A percentile compares a stretch with the other conserved stretches of the same genome.
These are phyloP conservation scores for Orcinus orca DNA, from an alignment of 2,113 vertebrate genomes.

Conservation along the genomic window DNA sequence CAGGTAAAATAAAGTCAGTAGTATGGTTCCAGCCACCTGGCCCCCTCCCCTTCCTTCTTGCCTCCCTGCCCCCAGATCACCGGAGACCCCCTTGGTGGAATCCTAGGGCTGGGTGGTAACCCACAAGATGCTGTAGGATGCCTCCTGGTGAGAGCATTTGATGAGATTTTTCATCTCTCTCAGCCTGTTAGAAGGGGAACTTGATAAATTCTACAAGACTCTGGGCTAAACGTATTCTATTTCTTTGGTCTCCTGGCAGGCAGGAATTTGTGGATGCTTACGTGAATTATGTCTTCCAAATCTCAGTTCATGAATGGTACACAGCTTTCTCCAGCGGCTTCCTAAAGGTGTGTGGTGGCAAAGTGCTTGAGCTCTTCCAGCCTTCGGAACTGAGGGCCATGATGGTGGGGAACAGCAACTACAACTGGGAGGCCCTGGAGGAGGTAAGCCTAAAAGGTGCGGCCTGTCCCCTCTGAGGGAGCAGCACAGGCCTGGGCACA, in stretches of 20 bases:
- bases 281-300: slow-evolving; percentile 92
- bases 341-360: slow-evolving; percentile 97
- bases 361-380: slow-evolving; percentile 95
- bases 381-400: slow-evolving; percentile 97
- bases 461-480: rapidly evolving
- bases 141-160: background rate
- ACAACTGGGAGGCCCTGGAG: slow-evolving; percentile 97
- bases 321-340: slow-evolving; percentile 94
- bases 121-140: rapidly evolving
- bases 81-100: background rate
- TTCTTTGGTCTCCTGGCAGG: slow-evolving; percentile 81
- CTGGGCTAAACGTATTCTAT: background rate
- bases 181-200: background rate
- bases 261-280: slow-evolving; percentile 96
- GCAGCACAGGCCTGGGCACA: background rate
- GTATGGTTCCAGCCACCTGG: background rate
- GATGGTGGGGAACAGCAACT: slow-evolving; percentile 98
- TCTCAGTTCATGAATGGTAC: slow-evolving; percentile 92
- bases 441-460: slow-evolving; percentile 84
- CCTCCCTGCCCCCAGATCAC: background rate
- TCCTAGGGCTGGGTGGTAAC: background rate
- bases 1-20: background rate
- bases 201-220: background rate
- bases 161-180: background rate
- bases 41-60: background rate